Percentiles rank a stretch among this genome's conserved stretches.
Conservation (phyloP, 1,140 invertebrate genomes). For the Melanaphis sacchari region DNA sequence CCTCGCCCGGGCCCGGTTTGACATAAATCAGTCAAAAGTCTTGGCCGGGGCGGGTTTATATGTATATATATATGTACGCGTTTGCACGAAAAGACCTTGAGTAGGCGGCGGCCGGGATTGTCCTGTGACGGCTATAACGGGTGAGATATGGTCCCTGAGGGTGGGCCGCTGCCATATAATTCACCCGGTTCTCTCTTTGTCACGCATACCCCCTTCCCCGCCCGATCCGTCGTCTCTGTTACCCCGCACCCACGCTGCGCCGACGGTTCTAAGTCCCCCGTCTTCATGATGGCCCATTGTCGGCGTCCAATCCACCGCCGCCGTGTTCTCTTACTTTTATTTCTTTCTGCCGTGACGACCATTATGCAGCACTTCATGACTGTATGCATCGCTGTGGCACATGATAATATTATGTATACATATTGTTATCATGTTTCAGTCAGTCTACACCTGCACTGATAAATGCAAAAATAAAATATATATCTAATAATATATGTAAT, state of each 20-base stretch:
- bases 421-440: neutral
- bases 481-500: neutral
- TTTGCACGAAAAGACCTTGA: constrained; percentile 53
- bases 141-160: constrained; percentile 57
- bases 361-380: neutral
- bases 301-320: constrained; percentile 45
- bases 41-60: constrained; percentile 54
- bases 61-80: neutral
- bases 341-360: neutral
- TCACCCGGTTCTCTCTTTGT: constrained; percentile 58
- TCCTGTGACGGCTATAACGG: constrained; percentile 58
- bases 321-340: constrained; percentile 38
- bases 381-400: neutral
- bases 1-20: constrained; percentile 47
- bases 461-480: neutral
- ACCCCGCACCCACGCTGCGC: neutral
- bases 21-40: constrained; percentile 58
- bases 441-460: neutral
- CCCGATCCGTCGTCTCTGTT: neutral
- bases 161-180: constrained; percentile 58
- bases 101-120: constrained; percentile 58
- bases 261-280: constrained; percentile 34
- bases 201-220: constrained; percentile 35
- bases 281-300: constrained; percentile 56
- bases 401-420: neutral